Evolutionary conservation across 2,797 vertebrate species (phyloP).

Genomic region (Agapornis canus): DNA sequence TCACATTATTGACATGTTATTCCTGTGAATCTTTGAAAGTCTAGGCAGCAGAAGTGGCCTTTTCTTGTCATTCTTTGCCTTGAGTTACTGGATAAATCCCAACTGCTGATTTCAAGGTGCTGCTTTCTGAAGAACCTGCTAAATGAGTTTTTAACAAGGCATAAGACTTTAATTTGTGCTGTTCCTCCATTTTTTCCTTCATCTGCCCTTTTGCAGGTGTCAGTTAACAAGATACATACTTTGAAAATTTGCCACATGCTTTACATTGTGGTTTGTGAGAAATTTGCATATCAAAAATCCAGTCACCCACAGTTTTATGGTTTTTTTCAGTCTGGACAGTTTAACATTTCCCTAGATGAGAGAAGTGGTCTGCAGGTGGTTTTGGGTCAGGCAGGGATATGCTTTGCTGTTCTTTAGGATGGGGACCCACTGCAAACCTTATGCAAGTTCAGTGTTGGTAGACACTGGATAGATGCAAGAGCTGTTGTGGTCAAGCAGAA

Average conservation of each 20-base stretch:
- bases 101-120: background rate
- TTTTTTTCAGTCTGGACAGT: background rate
- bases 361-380: background rate
- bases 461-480: background rate
- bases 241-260: slow-evolving; percentile 34
- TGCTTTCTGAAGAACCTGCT: background rate
- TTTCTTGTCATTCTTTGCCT: background rate
- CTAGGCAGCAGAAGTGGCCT: background rate
- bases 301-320: background rate
- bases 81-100: background rate
- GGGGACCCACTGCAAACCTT: background rate
- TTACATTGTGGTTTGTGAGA: slow-evolving; percentile 39
- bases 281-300: slow-evolving; percentile 38
- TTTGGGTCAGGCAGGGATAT: background rate
- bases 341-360: background rate
- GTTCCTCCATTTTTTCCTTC: background rate
- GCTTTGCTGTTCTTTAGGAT: background rate
- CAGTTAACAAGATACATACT: background rate
- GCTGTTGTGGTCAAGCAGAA: background rate
- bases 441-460: background rate
- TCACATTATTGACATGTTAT: background rate
- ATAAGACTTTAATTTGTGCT: background rate
- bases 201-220: background rate
- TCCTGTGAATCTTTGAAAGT: background rate
- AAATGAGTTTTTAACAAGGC: background rate